Conservation (phyloP, 1,140 invertebrate species). For the Platorchestia sp. region DNA sequence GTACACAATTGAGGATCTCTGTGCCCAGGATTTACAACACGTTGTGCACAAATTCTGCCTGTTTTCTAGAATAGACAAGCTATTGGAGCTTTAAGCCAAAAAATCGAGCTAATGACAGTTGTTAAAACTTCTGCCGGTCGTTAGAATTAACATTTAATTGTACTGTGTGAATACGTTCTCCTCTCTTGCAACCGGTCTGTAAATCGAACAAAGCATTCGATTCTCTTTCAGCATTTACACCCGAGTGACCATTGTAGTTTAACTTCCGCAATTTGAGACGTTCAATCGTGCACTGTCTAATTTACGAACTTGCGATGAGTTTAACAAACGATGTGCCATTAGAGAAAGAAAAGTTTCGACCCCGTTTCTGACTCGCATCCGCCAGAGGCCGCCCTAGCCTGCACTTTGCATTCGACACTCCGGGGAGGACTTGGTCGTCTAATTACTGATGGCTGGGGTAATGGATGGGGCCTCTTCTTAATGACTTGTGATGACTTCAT, state of each 20-base stretch:
- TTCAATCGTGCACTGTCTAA: constrained; percentile 48
- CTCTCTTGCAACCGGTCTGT: not conserved
- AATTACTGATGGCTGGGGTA: constrained; percentile 32
- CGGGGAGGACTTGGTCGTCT: not conserved
- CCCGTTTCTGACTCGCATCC: not conserved
- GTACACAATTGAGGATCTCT: not conserved
- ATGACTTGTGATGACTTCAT: not conserved
- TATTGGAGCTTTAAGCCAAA: not conserved
- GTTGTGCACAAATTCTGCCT: not conserved
- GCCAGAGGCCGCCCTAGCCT: not conserved
- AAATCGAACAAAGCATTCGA: constrained; percentile 13
- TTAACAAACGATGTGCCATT: constrained; percentile 36
- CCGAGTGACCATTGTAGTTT: constrained; percentile 40
- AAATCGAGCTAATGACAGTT: not conserved
- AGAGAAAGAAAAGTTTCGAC: not conserved
- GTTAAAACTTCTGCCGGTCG: not conserved
- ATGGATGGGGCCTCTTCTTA: not conserved
- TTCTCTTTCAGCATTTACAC: constrained; percentile 40
- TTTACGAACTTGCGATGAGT: constrained; percentile 28
- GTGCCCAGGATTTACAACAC: not conserved
- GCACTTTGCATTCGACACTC: not conserved
- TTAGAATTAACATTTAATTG: not conserved
- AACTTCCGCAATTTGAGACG: constrained; percentile 22
- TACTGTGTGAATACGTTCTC: not conserved
- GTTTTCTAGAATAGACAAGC: not conserved